Evolutionary conservation across 2,888 invertebrate genomes (phyloP).

Genomic region (Drosophila mettleri): DNA sequence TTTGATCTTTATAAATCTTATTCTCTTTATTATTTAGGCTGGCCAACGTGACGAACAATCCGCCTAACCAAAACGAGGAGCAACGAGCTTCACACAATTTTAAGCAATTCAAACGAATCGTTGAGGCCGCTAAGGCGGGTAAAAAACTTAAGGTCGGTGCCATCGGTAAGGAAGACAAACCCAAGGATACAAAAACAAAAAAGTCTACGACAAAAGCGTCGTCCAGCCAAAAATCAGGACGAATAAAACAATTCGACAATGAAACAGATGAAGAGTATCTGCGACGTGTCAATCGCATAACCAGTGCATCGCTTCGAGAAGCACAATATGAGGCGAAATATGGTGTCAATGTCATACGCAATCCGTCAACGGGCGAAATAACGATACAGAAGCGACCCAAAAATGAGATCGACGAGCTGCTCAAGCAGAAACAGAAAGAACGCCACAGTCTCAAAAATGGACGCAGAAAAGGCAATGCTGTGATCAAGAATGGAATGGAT

Average conservation of each 20-base stretch:
- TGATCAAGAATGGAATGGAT: constrained; percentile 60
- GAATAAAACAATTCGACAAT: constrained; percentile 87
- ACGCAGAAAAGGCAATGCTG: constrained; percentile 74
- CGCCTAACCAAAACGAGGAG: constrained; percentile 89
- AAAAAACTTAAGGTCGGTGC: constrained; percentile 78
- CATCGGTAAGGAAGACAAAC: constrained; percentile 81
- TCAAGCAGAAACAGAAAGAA: constrained; percentile 83
- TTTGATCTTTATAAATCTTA: neutral
- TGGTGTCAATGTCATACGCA: constrained; percentile 87
- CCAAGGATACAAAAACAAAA: constrained; percentile 54
- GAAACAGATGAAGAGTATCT: constrained; percentile 89
- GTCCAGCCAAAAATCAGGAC: constrained; percentile 84
- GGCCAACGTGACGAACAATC: constrained; percentile 90
- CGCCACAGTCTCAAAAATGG: constrained; percentile 80
- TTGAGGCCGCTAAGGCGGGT: constrained; percentile 85
- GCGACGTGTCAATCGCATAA: constrained; percentile 88
- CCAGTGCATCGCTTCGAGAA: constrained; percentile 88
- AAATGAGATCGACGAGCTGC: constrained; percentile 86
- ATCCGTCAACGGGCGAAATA: constrained; percentile 86
- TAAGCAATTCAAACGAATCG: constrained; percentile 87
- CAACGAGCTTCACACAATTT: constrained; percentile 91
- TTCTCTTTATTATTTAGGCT: constrained; percentile 85
- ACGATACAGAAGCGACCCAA: constrained; percentile 85
- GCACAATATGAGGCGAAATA: constrained; percentile 88
- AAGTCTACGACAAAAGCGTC: constrained; percentile 53